Evolutionary conservation across 2,888 invertebrate genomes (phyloP), one percentile per base, ranked within the genome.

Genomic region (Diarsia dahlii): DNA sequence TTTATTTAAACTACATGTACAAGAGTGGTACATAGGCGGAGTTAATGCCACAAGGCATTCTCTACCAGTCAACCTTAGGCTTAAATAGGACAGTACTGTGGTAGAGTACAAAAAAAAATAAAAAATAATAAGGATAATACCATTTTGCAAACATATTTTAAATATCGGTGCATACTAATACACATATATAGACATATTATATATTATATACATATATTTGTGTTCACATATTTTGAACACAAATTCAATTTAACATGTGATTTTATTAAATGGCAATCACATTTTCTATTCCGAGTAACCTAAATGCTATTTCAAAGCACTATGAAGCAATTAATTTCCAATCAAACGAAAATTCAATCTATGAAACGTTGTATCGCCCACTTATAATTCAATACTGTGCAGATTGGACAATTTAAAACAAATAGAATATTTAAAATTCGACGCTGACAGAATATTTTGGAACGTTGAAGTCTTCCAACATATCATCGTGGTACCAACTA

Each of bases 391-490:
- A 77, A 83, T 80, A 80, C 72, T 62, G 68, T 13, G 69, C 73
- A 74, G 71, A 81, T 76, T 77, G 81, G 58, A 48, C 77, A 67
- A 71, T 77, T 76, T 74, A 74, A 77, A 86, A 74, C 66, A 77
- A 67, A 86, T 72, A 74, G 72, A 81, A 64, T 79, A 28, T 84
- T 79, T 75, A 71, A 82, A 77, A 79, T 78, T 71, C 68, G 39
- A 66, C 15, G 54, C 64, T 20, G 15, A 48, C 54, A 56, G 62
- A 78, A 76, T 82, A 82, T 75, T 74, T 80, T 64, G 63, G 64
- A 76, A 70, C 28, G 54, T 50, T 66, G 20, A 70, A 70, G 62
- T 80, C 72, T 84, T 50, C 34, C 18, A 63, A 70, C 60, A 71
- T 52, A 52, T 28, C 28, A 66, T 66, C 62, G 63, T 54, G 54